phyloP scores from a whole-genome alignment of 2,888 invertebrate genomes.

The Lasioglossum malachurum region DNA sequence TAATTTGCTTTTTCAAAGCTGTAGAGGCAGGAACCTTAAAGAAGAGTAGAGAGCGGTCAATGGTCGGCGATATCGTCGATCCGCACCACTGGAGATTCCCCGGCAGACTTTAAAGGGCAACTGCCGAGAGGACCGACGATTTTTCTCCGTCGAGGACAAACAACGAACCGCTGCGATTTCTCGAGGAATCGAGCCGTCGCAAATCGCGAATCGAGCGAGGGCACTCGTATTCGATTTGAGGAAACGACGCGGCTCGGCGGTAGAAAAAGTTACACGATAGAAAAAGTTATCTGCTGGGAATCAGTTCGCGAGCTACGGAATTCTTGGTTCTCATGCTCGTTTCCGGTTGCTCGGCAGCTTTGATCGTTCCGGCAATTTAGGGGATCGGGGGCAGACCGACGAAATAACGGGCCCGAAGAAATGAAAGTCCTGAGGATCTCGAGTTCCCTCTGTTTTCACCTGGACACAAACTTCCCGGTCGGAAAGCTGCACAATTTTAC shows the following conservation, averaged over 20 bases:
- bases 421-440: neutral
- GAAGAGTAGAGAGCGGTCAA: constrained; percentile 10
- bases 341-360: neutral
- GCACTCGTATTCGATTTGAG: neutral
- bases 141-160: constrained; percentile 32
- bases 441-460: neutral
- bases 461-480: too few species aligned
- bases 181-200: constrained; percentile 17
- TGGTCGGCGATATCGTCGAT: constrained; percentile 17
- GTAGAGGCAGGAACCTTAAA: neutral
- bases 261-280: constrained; percentile 12
- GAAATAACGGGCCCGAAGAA: neutral
- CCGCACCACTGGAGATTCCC: constrained; percentile 8
- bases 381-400: neutral
- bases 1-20: neutral
- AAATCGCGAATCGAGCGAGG: neutral
- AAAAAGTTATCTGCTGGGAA: neutral
- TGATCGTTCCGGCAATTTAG: neutral
- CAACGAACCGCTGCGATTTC: constrained; percentile 21
- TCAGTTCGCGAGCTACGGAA: neutral
- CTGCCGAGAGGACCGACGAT: constrained; percentile 19
- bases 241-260: neutral
- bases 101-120: constrained; percentile 4
- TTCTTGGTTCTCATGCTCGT: neutral
- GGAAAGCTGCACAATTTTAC: too few species aligned